These are phyloP conservation scores for Spizaetus ornatus DNA, from an alignment of 2,113 vertebrate species.

Conservation along the genomic window DNA sequence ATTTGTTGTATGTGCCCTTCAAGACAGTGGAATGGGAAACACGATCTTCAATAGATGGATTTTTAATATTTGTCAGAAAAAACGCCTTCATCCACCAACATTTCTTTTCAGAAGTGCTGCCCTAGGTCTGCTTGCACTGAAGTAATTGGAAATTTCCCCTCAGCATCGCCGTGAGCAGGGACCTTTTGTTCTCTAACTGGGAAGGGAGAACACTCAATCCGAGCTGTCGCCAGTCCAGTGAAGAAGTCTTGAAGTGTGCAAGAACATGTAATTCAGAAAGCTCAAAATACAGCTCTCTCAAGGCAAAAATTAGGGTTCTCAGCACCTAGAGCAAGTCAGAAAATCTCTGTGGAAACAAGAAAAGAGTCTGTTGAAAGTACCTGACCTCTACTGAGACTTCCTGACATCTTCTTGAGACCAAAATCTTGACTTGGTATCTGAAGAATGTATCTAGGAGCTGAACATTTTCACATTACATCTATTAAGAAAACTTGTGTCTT, in stretches of 20 bases:
- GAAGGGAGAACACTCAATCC: not conserved
- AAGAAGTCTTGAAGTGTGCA: not conserved
- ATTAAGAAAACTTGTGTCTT: not conserved
- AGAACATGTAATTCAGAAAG: not conserved
- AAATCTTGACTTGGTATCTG: not conserved
- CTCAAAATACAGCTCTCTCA: not conserved
- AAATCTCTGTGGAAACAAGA: not conserved
- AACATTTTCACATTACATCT: not conserved
- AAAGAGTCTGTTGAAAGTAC: not conserved
- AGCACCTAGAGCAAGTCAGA: not conserved
- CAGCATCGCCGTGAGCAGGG: not conserved
- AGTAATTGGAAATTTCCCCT: not conserved
- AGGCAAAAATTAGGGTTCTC: not conserved
- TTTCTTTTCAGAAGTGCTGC: not conserved
- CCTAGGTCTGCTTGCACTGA: not conserved
- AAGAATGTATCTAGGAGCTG: not conserved
- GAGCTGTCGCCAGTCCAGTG: not conserved
- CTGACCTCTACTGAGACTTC: not conserved
- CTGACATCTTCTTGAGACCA: not conserved
- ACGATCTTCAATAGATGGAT: not conserved
- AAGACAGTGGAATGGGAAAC: not conserved
- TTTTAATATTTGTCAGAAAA: not conserved
- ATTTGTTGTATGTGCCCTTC: not conserved
- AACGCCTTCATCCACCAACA: not conserved
- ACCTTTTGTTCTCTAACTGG: not conserved